A percentile compares a stretch with the other conserved stretches of the same genome.
Conservation (phyloP, 2,888 invertebrate genomes). For the Thumatha senex region DNA sequence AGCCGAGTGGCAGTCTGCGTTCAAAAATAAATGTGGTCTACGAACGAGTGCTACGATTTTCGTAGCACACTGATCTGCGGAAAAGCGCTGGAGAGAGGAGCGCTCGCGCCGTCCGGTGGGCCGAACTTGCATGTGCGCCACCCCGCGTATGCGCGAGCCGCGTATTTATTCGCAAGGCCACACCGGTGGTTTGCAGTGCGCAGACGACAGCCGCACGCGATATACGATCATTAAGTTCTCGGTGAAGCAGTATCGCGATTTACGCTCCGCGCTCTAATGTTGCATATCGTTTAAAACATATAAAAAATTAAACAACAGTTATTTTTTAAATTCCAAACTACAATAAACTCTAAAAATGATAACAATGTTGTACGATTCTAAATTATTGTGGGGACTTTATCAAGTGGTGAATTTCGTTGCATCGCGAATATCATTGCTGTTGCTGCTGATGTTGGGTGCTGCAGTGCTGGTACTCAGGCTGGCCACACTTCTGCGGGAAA, state of each 20-base stretch:
- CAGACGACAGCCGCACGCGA: conserved; percentile 76
- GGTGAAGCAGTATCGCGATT: conserved; percentile 62
- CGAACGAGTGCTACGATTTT: conserved; percentile 57
- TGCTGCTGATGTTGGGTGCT: conserved; percentile 75
- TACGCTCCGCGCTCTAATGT: conserved; percentile 66
- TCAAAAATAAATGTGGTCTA: conserved; percentile 46
- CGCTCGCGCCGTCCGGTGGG: conserved; percentile 54
- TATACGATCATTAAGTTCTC: conserved; percentile 64
- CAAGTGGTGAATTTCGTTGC: conserved; percentile 75
- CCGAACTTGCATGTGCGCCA: conserved; percentile 66
- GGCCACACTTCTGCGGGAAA: conserved; percentile 67
- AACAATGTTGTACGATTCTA: conserved; percentile 68
- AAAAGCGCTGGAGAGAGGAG: conserved; percentile 72
- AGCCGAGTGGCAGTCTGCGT: conserved; percentile 1
- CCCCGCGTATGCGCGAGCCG: conserved; percentile 52
- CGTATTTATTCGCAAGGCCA: conserved; percentile 83
- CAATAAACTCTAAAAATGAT: conserved; percentile 57
- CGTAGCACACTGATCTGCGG: conserved; percentile 45
- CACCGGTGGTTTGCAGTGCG: conserved; percentile 76
- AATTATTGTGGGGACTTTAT: conserved; percentile 81
- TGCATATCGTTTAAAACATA: conserved; percentile 54
- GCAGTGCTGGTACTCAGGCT: conserved; percentile 78
- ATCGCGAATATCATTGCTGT: conserved; percentile 60
- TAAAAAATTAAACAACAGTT: conserved; percentile 28
- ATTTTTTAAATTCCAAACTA: conserved; percentile 38